Percentiles rank a stretch among this genome's conserved stretches.
phyloP scores from a whole-genome alignment of 2,888 invertebrate genomes.

The Teleogryllus oceanicus region DNA sequence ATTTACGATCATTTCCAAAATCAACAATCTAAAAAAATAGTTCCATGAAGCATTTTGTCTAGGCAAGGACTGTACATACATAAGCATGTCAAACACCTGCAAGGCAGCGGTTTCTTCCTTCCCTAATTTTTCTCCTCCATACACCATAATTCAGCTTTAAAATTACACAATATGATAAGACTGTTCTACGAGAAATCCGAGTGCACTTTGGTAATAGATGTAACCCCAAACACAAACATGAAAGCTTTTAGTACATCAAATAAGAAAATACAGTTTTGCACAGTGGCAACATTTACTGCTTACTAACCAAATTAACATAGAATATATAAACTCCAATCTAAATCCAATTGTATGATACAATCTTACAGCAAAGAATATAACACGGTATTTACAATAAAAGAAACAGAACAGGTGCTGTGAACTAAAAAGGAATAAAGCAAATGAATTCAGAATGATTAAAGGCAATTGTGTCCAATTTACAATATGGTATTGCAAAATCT shows the following conservation, averaged over 20 bases:
- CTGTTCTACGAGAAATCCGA: not conserved
- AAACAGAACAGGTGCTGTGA: not conserved
- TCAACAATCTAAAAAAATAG: conserved; percentile 12
- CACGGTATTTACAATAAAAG: conserved; percentile 36
- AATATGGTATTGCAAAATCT: conserved; percentile 23
- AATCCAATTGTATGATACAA: conserved; percentile 31
- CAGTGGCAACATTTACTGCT: not conserved
- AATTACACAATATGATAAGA: not conserved
- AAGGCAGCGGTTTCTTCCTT: conserved; percentile 7
- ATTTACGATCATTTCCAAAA: not conserved
- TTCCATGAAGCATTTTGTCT: not conserved
- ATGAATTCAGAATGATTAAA: conserved; percentile 27
- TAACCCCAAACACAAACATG: not conserved
- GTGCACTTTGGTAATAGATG: not conserved
- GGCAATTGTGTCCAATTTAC: conserved; percentile 25
- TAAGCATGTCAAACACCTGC: not conserved
- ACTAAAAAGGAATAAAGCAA: conserved; percentile 22
- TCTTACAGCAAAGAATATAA: conserved; percentile 34
- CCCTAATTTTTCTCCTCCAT: not conserved
- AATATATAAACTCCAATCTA: conserved; percentile 24
- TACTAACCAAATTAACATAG: conserved; percentile 22
- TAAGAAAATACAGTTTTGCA: not conserved
- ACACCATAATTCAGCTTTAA: conserved; percentile 4
- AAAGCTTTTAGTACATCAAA: conserved; percentile 19
- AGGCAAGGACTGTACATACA: conserved; percentile 9